Base-by-base conservation (phyloP, 2,113 vertebrate genomes). In the Amphilophus citrinellus region DNA sequence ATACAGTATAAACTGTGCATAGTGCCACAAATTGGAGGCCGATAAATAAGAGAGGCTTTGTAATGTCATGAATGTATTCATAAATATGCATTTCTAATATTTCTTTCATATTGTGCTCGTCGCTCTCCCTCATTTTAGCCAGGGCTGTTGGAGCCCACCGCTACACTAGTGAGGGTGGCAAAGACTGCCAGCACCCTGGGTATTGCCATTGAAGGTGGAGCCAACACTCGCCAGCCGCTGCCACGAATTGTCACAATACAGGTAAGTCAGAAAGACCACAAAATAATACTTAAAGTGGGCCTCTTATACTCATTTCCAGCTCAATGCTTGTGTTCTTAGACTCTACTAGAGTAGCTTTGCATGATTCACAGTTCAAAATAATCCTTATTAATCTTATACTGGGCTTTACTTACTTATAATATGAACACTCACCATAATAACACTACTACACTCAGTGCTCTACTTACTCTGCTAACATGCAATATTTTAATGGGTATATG, bases 201-300 rank as follows among this genome's bases (percentile, higher is more conserved):
- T 30, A 99, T 99, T 1, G 98, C 98, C 94, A 98, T 99, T 1
- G 98, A 99, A 89, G 98, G 98, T 0, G 98, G 98, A 5, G 98
- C 98, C 7, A 99, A 99, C 94, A 99, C 98, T 0, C 97, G 98
- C 35, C 98, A 99, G 94, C 98, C 98, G 0, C 93, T 99, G 93
- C 98, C 98, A 58, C 96, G 98, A 79, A 99, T 99, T 2, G 98
- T 99, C 93, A 99, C 98, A 2, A 98, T 99, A 92, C 98, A 99
- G 97, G 98, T 99, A 94, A 47, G 91, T 87, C n/a, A 27, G 1
- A 10, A 62, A 22, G 13, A 39, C 35, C 24, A 32, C 30, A 53
- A 63, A 65, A 50, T 37, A 17, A 35, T 13, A 39, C 9, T 73
- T 59, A 4, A 59, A 53, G 27, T 30, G 66, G 66, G 20, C 9